Base-by-base conservation (phyloP, 2,113 vertebrate species). In the Odocoileus virginianus region DNA sequence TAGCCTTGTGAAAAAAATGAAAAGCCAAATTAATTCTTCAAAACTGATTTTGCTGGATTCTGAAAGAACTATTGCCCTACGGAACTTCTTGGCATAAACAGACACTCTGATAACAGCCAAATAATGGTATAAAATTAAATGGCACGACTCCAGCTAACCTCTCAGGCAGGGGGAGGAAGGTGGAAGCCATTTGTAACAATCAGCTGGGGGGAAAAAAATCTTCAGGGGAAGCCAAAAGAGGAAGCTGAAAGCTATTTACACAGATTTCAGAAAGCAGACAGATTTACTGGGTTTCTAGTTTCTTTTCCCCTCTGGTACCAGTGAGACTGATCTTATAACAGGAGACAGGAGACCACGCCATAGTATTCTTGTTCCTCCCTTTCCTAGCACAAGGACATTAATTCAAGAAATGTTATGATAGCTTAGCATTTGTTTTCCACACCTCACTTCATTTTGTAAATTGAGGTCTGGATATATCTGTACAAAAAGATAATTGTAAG, bases 181-280 rank as follows among this genome's bases (percentile, higher is more conserved):
- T 87, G 54, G 94, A 89, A 96, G 61, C 74, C 92, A 95, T 95
- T 97, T 96, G 47, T 91, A 98, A 96, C 82, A 93, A 97, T 96
- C 79, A 94, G 90, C 81, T 89, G 8, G 36, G 0, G 0, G 10
- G 6, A 83, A 83, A 52, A 54, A 43, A 93, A 89, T 57, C 55
- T 83, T 87, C 93, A 71, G 95, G 91, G 92, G 87, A 98, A 97
- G 87, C 61, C 88, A 67, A 89, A 97, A 95, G 96, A 61, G 27
- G 97, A 98, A 98, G 88, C 74, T 82, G 33, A 97, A 76, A 89
- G 57, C 54, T 97, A 50, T 97, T 98, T 92, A 82, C 27, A 93
- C 2, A 89, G 81, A 54, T 96, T 87, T 91, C 84, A 93, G 91
- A 98, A 93, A 97, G 50, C 71, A 94, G 58, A 92, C 50, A 86